phyloP scores from a whole-genome alignment of 35 echinoderm and acorn worm species.

The Ptychodera flava region DNA sequence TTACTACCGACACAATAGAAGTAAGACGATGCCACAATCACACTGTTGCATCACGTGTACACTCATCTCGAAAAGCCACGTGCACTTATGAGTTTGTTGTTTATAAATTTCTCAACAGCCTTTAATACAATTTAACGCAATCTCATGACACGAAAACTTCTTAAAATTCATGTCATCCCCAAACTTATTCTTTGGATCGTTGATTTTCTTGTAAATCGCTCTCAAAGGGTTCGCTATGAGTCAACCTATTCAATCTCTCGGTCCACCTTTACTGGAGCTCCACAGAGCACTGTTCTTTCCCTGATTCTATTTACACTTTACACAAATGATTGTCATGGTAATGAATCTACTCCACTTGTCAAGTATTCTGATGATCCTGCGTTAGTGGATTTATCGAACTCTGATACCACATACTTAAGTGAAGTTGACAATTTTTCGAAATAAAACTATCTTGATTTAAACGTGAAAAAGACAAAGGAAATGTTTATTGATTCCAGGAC shows the following conservation, averaged over 20 bases:
- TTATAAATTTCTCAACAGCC: conserved; percentile 43
- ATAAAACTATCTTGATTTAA: background rate
- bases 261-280: conserved; percentile 17
- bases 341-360: background rate
- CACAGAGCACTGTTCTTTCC: conserved; percentile 50
- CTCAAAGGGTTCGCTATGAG: conserved; percentile 23
- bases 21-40: conserved; percentile 39
- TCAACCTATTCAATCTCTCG: background rate
- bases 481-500: background rate
- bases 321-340: conserved; percentile 25
- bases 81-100: conserved; percentile 20
- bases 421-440: background rate
- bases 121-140: conserved; percentile 39
- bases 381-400: background rate
- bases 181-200: background rate
- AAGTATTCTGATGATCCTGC: background rate
- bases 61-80: conserved; percentile 28
- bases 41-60: conserved; percentile 35
- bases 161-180: background rate
- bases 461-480: background rate
- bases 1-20: conserved; percentile 15
- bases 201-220: conserved; percentile 13
- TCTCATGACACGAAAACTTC: conserved; percentile 9
- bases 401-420: background rate
- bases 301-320: conserved; percentile 50